These are phyloP conservation scores for Batillaria attramentaria DNA, from an alignment of 1,140 invertebrate species.

Conservation along the genomic window DNA sequence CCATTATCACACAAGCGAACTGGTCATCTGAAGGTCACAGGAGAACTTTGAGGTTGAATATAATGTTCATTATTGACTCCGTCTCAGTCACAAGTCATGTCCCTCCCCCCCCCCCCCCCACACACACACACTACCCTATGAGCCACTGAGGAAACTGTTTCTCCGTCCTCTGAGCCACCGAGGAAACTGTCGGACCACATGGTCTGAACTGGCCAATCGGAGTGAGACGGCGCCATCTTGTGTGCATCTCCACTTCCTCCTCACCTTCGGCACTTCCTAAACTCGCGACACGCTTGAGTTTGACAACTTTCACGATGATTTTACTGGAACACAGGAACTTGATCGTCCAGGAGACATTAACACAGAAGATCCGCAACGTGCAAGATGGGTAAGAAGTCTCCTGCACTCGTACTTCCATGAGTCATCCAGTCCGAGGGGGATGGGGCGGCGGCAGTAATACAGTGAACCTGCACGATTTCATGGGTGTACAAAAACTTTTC, in stretches of 20 bases:
- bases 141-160: neutral
- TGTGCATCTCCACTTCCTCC: neutral
- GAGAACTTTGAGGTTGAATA: too few relatives aligned
- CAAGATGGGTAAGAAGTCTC: slow-evolving; percentile 84
- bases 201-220: too few relatives aligned
- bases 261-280: neutral
- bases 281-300: neutral
- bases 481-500: neutral
- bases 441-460: neutral
- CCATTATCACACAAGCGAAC: too few relatives aligned
- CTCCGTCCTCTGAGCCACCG: neutral
- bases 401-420: slow-evolving; percentile 1
- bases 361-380: slow-evolving; percentile 95
- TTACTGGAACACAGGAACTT: slow-evolving; percentile 98
- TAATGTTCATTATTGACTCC: too few relatives aligned
- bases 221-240: neutral
- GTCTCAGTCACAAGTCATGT: too few relatives aligned
- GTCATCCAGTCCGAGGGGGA: neutral
- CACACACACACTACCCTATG: neutral
- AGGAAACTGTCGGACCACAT: too few relatives aligned
- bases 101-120: too few relatives aligned
- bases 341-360: slow-evolving; percentile 96
- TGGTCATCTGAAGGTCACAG: too few relatives aligned
- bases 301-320: slow-evolving; percentile 83
- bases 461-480: too few relatives aligned